These are phyloP conservation scores for Grantiella picta DNA, from an alignment of 2,113 vertebrate genomes.

Conservation along the genomic window DNA sequence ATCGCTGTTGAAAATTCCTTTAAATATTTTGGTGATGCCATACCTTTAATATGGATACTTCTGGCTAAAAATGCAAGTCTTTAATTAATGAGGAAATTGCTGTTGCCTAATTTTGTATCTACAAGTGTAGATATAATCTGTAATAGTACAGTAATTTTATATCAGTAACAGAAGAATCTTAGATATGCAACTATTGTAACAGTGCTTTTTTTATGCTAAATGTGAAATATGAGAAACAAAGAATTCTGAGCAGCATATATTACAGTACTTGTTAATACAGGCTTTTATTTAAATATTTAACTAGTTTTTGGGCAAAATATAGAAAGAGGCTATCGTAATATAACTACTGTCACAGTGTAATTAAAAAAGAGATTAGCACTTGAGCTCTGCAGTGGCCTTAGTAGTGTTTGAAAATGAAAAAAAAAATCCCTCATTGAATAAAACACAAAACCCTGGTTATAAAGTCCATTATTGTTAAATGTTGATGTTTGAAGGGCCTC, in stretches of 20 bases:
- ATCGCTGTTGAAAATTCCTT: not conserved
- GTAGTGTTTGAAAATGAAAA: not conserved
- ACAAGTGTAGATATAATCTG: not conserved
- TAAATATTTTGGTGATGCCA: not conserved
- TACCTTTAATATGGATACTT: not conserved
- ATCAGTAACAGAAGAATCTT: not conserved
- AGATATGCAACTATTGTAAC: not conserved
- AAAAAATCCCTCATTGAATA: not conserved
- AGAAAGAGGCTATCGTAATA: conserved; percentile 4
- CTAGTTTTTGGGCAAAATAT: not conserved
- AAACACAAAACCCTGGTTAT: not conserved
- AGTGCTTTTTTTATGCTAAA: not conserved
- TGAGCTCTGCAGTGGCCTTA: not conserved
- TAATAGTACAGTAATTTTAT: not conserved
- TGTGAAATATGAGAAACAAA: not conserved
- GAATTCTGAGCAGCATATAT: not conserved
- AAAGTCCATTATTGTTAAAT: not conserved
- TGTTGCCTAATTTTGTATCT: not conserved
- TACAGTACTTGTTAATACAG: not conserved
- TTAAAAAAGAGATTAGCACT: not conserved
- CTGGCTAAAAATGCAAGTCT: not conserved
- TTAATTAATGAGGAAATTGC: not conserved
- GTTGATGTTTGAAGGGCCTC: not conserved
- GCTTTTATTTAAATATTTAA: conserved; percentile 14
- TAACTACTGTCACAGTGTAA: not conserved